phyloP scores from a whole-genome alignment of 2,888 invertebrate genomes.

The Cheilosia impressa region DNA sequence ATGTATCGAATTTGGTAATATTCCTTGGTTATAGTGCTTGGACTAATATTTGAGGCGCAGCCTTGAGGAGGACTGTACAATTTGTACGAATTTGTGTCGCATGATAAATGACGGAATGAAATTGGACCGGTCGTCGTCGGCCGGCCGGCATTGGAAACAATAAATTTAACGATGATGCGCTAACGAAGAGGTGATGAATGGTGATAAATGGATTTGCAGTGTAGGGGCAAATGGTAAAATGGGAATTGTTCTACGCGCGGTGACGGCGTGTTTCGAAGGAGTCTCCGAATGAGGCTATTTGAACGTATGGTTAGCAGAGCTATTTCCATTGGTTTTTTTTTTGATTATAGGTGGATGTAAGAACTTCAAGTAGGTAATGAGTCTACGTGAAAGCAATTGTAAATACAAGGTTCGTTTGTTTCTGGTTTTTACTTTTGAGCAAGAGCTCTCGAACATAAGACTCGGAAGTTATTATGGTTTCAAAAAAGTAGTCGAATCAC shows the following conservation, averaged over 20 bases:
- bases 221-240: neutral
- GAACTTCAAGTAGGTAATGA: no score
- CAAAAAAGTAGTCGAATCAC: no score
- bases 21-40: constrained; percentile 59
- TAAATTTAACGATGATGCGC: constrained; percentile 54
- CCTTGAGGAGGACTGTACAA: constrained; percentile 17
- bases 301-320: no score
- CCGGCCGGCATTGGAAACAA: constrained; percentile 29
- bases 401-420: no score
- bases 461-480: no score
- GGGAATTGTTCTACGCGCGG: neutral
- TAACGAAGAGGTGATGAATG: constrained; percentile 47
- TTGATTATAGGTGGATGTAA: no score
- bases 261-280: no score
- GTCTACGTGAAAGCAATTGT: no score
- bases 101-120: constrained; percentile 60
- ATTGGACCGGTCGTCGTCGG: constrained; percentile 29
- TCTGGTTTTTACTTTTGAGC: no score
- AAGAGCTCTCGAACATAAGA: no score
- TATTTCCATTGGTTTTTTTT: no score
- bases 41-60: constrained; percentile 44
- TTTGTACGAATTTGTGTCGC: constrained; percentile 34
- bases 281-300: no score
- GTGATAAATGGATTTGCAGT: constrained; percentile 49
- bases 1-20: constrained; percentile 71